Base-by-base conservation (phyloP, 2,797 vertebrate species). In the Tokudaia muenninki region DNA sequence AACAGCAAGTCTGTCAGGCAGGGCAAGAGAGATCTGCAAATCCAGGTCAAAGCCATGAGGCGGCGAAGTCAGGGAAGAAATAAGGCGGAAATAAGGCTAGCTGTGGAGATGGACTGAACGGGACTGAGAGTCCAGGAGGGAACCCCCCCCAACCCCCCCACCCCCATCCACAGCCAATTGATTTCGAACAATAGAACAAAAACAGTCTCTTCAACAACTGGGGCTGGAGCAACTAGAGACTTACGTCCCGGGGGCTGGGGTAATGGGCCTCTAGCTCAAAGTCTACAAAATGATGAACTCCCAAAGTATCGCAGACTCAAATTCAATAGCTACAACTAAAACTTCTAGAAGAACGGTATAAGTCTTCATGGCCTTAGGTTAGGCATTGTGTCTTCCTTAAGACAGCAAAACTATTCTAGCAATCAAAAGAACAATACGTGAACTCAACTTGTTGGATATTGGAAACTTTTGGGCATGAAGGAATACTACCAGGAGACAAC, bases 391-490 rank as follows among this genome's bases (percentile, higher is more conserved):
- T 95, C 63, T 93, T 88, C 72, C 10, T 79, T 61, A 17, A 34
- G 72, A 75, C 50, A 47, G 65, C 61, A n/a, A 89, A 91, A 89
- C 37, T 19, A 57, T 2, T 55, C 13, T 6, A 44, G 24, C n/a
- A 65, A 74, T 13, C 52, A 72, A 90, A 94, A 65, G 47, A 90
- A 92, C 89, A 90, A 72, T 72, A 52, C 29, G 29, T 50, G 57
- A 79, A 57, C 3, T 31, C 31, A 79, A 92, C 84, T 92, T 92
- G 24, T 34, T 82, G 47, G 77, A 81, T 57, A 78, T 24, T 80
- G n/a, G 41, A 94, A 95, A 55, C 74, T 12, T 74, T 72, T 70
- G 70, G 16, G 59, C 21, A 61, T 61, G 6, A 61, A 61, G 21
- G 21, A 61, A 24, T 9, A 61, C 59, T 7, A 24, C 59, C 21